Evolutionary conservation across 2,113 vertebrate genomes (phyloP), one percentile per base, ranked within the genome.

Genomic region (Mesoclemmys tuberculata): DNA sequence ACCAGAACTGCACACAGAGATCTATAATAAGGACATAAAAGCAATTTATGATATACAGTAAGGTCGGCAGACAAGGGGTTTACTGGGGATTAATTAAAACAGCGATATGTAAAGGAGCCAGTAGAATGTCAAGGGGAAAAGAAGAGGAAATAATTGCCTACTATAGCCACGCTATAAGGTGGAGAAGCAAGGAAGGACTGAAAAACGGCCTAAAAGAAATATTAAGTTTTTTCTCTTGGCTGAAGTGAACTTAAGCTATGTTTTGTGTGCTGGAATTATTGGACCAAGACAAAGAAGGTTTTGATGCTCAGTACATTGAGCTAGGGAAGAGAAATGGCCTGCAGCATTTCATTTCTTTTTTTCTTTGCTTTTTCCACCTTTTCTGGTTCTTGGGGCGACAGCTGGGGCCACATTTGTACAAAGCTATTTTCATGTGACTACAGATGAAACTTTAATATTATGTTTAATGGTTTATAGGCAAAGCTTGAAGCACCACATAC

Each of bases 251-350:
- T 92, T 44, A 93, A 88, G 19, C 38, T 68, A 74, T 90, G 58
- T 83, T 97, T 94, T 96, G 44, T 94, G 78, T 95, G 90, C 92
- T 92, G 94, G 81, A 93, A 84, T 13, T 96, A 93, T 94, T 93
- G 88, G 74, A 94, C 56, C 58, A 89, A 93, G 58, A 89, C 86
- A 79, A 88, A 94, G 90, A 95, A 97, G 92, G 64, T 93, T 96
- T 83, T 44, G 90, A 95, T 75, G 88, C 87, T 94, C 90, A 90
- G 85, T 93, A 93, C 90, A 85, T 52, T 52, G 51, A 14, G 51
- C 84, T 92, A 94, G 95, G 93, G 91, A 92, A 85, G 91, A 92
- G 84, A 93, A 96, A 35, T 88, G 41, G 26, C 74, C 44, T 46
- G 38, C 12, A 46, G 10, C 12, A 46, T 41, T 11, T 86, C 87